Conservation (phyloP, 2,888 invertebrate species). For the Mythimna lalbum region DNA sequence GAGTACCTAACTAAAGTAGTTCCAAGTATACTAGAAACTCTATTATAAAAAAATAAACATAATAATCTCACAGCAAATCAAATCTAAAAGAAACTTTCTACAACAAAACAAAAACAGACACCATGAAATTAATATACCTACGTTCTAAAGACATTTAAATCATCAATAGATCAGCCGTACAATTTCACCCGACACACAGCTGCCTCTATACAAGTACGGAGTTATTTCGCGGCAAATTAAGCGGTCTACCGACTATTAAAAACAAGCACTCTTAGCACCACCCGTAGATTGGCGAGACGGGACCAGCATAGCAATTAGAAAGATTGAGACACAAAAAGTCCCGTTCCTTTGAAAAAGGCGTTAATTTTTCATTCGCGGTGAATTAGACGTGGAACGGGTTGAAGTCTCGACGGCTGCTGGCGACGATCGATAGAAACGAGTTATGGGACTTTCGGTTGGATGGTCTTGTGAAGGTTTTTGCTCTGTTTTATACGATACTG, state of each 20-base stretch:
- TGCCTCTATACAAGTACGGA: conserved; percentile 10
- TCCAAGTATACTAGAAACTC: conserved; percentile 3
- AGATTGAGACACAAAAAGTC: conserved; percentile 71
- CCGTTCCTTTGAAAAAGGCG: conserved; percentile 66
- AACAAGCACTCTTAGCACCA: conserved; percentile 57
- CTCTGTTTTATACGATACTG: conserved; percentile 7
- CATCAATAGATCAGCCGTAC: conserved; percentile 40
- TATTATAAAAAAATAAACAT: neutral
- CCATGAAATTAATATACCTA: conserved; percentile 29
- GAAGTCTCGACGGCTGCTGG: conserved; percentile 60
- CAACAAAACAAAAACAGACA: neutral
- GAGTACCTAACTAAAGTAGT: conserved; percentile 12
- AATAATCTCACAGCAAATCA: conserved; percentile 3
- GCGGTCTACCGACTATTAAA: conserved; percentile 66
- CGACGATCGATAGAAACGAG: conserved; percentile 60
- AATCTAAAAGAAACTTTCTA: conserved; percentile 35
- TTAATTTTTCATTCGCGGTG: conserved; percentile 73
- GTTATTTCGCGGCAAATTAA: conserved; percentile 67
- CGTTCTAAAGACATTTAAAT: conserved; percentile 53
- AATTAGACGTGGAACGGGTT: conserved; percentile 68
- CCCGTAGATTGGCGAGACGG: conserved; percentile 62
- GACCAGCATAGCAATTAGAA: conserved; percentile 70
- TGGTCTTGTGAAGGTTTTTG: conserved; percentile 33
- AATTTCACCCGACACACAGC: conserved; percentile 47
- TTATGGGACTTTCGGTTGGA: conserved; percentile 53